These are phyloP conservation scores for Onychomys torridus DNA, from an alignment of 2,797 vertebrate genomes.

Conservation along the genomic window DNA sequence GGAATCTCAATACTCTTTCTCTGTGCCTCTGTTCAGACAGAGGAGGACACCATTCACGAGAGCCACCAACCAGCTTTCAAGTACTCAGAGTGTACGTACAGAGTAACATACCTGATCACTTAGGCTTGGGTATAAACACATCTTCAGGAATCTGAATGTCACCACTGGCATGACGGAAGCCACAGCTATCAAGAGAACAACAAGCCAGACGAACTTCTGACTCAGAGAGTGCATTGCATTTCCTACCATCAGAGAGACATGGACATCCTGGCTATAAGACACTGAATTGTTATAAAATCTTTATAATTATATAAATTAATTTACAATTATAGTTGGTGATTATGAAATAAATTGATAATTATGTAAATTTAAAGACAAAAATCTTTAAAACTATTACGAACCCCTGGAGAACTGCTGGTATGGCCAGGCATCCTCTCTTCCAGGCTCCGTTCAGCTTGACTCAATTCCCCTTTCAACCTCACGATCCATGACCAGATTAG, in stretches of 20 bases:
- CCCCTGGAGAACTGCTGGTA: neutral
- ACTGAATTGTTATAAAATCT: neutral
- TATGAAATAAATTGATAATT: neutral
- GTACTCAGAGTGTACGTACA: neutral
- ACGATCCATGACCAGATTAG: neutral
- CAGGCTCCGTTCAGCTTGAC: neutral
- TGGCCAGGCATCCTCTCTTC: neutral
- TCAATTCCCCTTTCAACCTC: neutral
- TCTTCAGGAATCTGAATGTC: conserved; percentile 88
- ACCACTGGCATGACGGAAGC: conserved; percentile 90
- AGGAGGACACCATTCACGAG: conserved; percentile 7
- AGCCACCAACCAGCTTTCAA: neutral
- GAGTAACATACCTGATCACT: conserved; percentile 89
- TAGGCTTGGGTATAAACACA: conserved; percentile 88
- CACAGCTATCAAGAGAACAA: conserved; percentile 91
- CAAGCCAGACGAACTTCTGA: conserved; percentile 91
- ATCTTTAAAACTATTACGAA: neutral
- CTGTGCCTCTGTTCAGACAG: neutral
- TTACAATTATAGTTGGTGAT: neutral
- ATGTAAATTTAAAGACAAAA: neutral
- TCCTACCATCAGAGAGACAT: conserved; percentile 85
- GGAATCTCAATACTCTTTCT: neutral
- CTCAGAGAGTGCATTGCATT: conserved; percentile 88
- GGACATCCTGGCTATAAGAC: conserved; percentile 13
- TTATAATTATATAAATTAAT: neutral